phyloP scores from a whole-genome alignment of 2,113 vertebrate genomes.

The Pelecanus crispus region DNA sequence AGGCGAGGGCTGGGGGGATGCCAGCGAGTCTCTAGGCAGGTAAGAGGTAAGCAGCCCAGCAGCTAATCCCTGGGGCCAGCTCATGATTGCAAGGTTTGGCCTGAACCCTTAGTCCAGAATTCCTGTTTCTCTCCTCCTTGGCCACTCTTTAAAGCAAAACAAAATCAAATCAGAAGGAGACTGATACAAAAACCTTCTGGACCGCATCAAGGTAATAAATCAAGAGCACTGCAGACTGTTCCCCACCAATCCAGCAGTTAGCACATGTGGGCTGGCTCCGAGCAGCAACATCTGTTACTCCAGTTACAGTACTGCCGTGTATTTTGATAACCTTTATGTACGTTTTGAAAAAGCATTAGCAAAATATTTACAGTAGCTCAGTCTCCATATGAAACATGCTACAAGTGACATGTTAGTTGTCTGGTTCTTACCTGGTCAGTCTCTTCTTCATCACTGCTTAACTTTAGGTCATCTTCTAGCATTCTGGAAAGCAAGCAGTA shows the following conservation, averaged over 20 bases:
- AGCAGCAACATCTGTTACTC: slow-evolving; percentile 71
- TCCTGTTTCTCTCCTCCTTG: slow-evolving; percentile 32
- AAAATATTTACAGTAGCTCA: slow-evolving; percentile 52
- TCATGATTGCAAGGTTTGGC: neutral
- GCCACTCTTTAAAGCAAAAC: slow-evolving; percentile 1
- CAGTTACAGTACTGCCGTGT: slow-evolving; percentile 38
- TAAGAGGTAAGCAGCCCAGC: neutral
- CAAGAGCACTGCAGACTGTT: slow-evolving; percentile 54
- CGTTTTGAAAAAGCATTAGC: slow-evolving; percentile 58
- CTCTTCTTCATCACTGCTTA: slow-evolving; percentile 81
- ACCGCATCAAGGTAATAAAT: slow-evolving; percentile 67
- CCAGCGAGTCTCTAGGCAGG: neutral
- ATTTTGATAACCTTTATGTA: slow-evolving; percentile 64
- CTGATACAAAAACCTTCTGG: slow-evolving; percentile 69
- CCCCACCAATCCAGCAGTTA: slow-evolving; percentile 62
- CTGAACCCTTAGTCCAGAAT: slow-evolving; percentile 17
- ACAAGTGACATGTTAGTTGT: neutral
- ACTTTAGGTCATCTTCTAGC: slow-evolving; percentile 83
- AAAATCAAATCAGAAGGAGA: slow-evolving; percentile 37
- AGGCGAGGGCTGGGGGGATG: neutral
- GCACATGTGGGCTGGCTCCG: slow-evolving; percentile 31
- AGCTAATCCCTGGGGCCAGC: neutral
- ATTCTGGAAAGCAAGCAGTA: slow-evolving; percentile 70
- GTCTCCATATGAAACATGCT: slow-evolving; percentile 31
- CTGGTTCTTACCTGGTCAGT: slow-evolving; percentile 73